These are phyloP conservation scores for Acronicta psi DNA, from an alignment of 2,888 invertebrate genomes.

Conservation along the genomic window DNA sequence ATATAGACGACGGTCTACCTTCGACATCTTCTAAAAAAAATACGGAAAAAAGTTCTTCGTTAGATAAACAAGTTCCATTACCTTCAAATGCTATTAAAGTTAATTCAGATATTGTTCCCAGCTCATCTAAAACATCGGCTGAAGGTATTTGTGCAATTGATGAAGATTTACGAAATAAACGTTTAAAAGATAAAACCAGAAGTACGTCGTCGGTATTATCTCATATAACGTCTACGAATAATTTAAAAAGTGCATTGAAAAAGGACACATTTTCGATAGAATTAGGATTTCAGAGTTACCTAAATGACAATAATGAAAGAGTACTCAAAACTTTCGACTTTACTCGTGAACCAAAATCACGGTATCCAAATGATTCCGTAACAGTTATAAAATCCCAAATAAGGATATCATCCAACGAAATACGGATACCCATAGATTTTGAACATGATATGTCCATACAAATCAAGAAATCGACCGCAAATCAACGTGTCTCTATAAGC, in stretches of 20 bases:
- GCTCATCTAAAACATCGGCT: background rate
- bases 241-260: constrained; percentile 31
- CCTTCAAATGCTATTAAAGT: background rate
- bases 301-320: constrained; percentile 65
- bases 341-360: constrained; percentile 38
- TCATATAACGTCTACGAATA: constrained; percentile 18
- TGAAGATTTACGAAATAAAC: constrained; percentile 4
- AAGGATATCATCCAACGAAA: constrained; percentile 58
- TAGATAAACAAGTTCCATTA: constrained; percentile 10
- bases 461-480: constrained; percentile 53
- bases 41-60: background rate
- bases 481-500: constrained; percentile 47
- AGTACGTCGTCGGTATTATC: constrained; percentile 7
- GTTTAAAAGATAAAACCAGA: background rate
- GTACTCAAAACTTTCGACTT: constrained; percentile 67
- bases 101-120: background rate
- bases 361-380: constrained; percentile 57
- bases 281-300: constrained; percentile 70
- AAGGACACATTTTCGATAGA: constrained; percentile 54
- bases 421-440: constrained; percentile 69
- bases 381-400: constrained; percentile 65
- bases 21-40: background rate
- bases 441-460: constrained; percentile 65
- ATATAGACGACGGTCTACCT: constrained; percentile 2
- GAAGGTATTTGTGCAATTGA: background rate